Base-by-base conservation (phyloP, 2,797 vertebrate genomes). In the Rhynchonycteris naso region DNA sequence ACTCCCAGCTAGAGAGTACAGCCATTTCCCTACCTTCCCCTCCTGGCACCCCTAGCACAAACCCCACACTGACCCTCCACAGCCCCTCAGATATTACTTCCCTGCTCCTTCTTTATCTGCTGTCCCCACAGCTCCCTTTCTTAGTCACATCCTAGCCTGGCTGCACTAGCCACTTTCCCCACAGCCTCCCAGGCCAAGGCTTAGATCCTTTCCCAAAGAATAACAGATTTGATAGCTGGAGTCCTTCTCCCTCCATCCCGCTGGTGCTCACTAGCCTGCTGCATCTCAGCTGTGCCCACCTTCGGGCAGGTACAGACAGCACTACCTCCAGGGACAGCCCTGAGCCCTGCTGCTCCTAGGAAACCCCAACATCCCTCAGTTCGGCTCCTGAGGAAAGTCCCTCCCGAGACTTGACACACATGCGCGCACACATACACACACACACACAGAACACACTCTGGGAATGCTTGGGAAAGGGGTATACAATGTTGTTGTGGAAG, bases 391-490 rank as follows among this genome's bases (percentile, higher is more conserved):
- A 56, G 50, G 54, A 61, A 71, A 63, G 52, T 59, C 78, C 78
- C 61, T 59, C 78, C 78, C 61, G 66, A 50, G 38, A 83, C 28
- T 22, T 56, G 30, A 54, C 74, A 80, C 38, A 14, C 52, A 33
- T n/a, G n/a, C 69, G 93, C 33, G 74, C 71, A 92, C 76, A 82
- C 71, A 79, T 65, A 33, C 58, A 63, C 61, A 69, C 38, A 69
- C 71, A 66, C 78, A 65, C 30, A 87, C 52, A 95, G 80, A 33
- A 35, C 66, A 71, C 91, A 82, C 69, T 82, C 90, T 72, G 93
- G 85, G 81, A 88, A 93, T 74, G 78, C 91, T 30, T 85, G 90
- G 93, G 92, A 79, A 96, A 90, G 85, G 96, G 81, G 52, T 22
- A 35, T 30, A 91, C 54, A 52, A 13, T 92, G 88, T 76, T 92